These are phyloP conservation scores for Elephantulus edwardii DNA, from an alignment of 2,113 vertebrate genomes.

Conservation along the genomic window DNA sequence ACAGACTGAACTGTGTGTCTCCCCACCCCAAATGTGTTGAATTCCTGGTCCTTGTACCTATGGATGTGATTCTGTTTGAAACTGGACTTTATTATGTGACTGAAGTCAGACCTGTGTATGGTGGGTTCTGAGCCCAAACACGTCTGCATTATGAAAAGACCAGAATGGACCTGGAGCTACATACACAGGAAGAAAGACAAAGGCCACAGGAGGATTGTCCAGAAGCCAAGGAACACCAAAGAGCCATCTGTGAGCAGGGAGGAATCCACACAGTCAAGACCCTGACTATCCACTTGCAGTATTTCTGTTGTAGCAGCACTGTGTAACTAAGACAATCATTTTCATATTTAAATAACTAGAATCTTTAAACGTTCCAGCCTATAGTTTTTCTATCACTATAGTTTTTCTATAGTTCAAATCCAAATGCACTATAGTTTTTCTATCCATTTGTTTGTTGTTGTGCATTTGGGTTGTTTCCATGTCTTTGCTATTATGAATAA, in stretches of 20 bases:
- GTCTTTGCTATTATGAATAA: too few species aligned
- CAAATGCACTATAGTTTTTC: too few species aligned
- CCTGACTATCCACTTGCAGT: neutral
- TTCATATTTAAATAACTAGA: constrained; percentile 21
- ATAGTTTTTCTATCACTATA: too few species aligned
- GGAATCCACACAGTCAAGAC: neutral
- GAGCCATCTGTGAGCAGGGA: neutral
- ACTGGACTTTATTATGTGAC: neutral
- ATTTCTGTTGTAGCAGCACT: neutral
- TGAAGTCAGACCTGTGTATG: neutral
- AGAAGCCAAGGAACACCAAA: neutral
- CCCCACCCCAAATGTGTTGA: neutral
- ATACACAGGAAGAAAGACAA: neutral
- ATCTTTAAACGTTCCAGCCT: too few species aligned
- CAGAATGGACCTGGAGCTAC: neutral
- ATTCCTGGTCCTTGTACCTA: neutral
- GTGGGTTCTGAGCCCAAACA: neutral
- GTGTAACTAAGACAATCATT: neutral
- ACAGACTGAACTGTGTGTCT: neutral
- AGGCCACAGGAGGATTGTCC: neutral
- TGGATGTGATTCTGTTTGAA: neutral
- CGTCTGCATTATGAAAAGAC: neutral
- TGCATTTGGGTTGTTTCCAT: too few species aligned
- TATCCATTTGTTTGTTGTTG: too few species aligned
- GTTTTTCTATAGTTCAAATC: too few species aligned